Evolutionary conservation across 1,140 invertebrate species (phyloP).

Genomic region (Sycophila sp.): DNA sequence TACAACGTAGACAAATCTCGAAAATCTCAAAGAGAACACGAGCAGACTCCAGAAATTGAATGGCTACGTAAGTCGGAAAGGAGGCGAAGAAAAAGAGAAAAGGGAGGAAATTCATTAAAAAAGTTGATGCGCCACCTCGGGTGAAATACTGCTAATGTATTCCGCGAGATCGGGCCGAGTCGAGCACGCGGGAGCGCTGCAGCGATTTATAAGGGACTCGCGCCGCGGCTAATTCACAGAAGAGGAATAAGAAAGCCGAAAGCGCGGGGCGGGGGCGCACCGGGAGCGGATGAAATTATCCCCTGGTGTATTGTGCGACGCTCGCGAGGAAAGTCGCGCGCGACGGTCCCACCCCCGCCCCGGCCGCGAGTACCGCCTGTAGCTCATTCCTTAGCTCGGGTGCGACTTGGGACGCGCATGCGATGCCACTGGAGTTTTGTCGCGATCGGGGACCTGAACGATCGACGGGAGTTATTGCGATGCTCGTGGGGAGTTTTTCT

Average conservation of each 20-base stretch:
- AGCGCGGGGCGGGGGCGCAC: neutral
- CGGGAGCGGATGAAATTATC: slow-evolving; percentile 44
- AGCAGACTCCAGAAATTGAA: neutral
- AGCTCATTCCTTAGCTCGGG: too few relatives aligned
- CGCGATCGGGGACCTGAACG: too few relatives aligned
- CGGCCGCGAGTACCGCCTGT: too few relatives aligned
- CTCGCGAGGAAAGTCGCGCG: neutral
- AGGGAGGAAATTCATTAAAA: slow-evolving; percentile 27
- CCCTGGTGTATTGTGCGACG: slow-evolving; percentile 41
- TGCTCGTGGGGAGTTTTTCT: neutral
- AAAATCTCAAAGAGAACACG: too few relatives aligned
- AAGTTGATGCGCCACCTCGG: slow-evolving; percentile 19
- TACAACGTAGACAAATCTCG: too few relatives aligned
- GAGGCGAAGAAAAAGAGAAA: neutral
- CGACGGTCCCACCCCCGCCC: neutral
- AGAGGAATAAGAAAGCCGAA: slow-evolving; percentile 21
- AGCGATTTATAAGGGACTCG: slow-evolving; percentile 28
- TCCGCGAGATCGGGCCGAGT: slow-evolving; percentile 11
- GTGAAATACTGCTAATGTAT: slow-evolving; percentile 38
- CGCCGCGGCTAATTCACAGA: slow-evolving; percentile 31
- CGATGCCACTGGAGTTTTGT: too few relatives aligned
- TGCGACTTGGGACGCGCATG: too few relatives aligned
- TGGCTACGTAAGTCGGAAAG: slow-evolving; percentile 6
- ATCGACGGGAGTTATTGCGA: too few relatives aligned
- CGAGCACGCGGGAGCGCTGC: slow-evolving; percentile 4